phyloP scores from a whole-genome alignment of 64 coral and sea anemone species.

The Pocillopora verrucosa region DNA sequence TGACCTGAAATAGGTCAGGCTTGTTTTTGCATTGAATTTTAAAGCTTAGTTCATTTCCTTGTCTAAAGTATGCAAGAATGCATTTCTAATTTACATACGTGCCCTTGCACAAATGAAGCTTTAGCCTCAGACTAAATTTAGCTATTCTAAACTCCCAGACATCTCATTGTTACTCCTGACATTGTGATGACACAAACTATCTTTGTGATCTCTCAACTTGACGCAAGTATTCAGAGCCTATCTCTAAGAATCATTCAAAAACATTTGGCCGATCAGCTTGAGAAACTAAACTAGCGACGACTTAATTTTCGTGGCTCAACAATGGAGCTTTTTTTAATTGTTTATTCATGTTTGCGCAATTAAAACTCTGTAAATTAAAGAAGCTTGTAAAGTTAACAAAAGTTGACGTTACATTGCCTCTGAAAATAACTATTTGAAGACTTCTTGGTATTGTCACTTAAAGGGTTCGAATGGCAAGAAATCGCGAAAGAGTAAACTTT shows the following conservation, averaged over 20 bases:
- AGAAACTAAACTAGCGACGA: neutral
- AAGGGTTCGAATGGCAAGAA: neutral
- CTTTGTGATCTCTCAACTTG: neutral
- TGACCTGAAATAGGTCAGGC: no score
- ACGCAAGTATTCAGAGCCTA: neutral
- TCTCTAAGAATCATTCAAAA: neutral
- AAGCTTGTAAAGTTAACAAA: neutral
- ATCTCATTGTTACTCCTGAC: neutral
- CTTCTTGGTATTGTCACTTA: neutral
- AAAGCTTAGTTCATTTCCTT: neutral
- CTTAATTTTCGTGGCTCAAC: neutral
- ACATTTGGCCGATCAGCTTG: neutral
- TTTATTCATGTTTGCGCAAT: constrained; percentile 4
- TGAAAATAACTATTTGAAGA: neutral
- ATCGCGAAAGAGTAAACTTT: neutral
- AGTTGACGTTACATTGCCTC: neutral
- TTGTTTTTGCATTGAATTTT: no score
- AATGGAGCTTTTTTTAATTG: neutral
- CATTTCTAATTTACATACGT: neutral
- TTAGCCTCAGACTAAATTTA: neutral
- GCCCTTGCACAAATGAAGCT: neutral
- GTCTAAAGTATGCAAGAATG: neutral
- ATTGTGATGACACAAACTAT: neutral
- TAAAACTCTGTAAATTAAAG: neutral
- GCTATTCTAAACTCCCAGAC: neutral